Conservation (phyloP, 2,888 invertebrate species). For the Drosophila multiciliata region DNA sequence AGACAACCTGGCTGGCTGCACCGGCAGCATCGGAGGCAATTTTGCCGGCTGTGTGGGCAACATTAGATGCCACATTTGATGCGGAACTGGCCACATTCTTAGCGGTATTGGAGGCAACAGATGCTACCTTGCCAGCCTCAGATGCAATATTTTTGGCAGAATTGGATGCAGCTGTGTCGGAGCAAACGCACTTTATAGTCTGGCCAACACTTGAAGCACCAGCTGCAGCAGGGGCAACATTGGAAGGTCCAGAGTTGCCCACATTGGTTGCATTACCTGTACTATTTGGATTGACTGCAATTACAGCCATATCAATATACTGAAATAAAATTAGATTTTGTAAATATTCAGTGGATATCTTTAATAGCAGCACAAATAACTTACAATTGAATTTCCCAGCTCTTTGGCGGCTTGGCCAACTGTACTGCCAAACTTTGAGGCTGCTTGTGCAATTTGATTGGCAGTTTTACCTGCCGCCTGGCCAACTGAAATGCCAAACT, state of each 20-base stretch:
- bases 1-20: neutral
- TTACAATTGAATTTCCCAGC: conserved; percentile 10
- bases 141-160: neutral
- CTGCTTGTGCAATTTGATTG: conserved; percentile 44
- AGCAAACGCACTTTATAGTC: neutral
- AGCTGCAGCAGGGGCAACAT: neutral
- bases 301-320: neutral
- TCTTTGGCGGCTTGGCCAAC: conserved; percentile 39
- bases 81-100: neutral
- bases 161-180: conserved; percentile 6
- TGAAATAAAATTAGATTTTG: neutral
- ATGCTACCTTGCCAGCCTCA: neutral
- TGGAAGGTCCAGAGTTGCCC: neutral
- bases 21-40: neutral
- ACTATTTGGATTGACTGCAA: neutral
- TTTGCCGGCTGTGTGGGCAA: neutral
- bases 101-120: conserved; percentile 4
- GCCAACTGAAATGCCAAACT: conserved; percentile 21
- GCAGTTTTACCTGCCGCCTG: conserved; percentile 16
- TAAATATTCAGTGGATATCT: neutral
- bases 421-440: conserved; percentile 49
- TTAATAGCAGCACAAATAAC: neutral
- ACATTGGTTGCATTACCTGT: neutral
- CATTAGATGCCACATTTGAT: neutral
- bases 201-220: neutral